A percentile compares a stretch with the other conserved stretches of the same genome.
These are phyloP conservation scores for Podarcis muralis DNA, from an alignment of 2,113 vertebrate species.

Conservation along the genomic window DNA sequence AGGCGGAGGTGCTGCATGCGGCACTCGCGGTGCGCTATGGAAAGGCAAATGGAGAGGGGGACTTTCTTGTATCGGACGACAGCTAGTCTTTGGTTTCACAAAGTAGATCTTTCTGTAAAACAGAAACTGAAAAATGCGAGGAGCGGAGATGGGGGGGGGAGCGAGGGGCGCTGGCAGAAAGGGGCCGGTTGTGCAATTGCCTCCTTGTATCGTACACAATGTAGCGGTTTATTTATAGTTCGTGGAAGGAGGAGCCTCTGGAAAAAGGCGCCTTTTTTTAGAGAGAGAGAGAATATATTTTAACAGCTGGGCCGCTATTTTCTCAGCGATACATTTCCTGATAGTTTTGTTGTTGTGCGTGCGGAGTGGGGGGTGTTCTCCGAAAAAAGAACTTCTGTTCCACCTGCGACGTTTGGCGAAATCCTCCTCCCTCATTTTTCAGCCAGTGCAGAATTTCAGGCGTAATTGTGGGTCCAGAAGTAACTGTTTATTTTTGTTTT, in stretches of 20 bases:
- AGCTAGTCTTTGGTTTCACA: not conserved
- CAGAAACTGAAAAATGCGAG: not conserved
- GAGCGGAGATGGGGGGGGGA: no score
- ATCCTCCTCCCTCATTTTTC: not conserved
- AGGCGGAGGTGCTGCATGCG: no score
- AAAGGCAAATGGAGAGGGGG: not conserved
- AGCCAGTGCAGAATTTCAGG: not conserved
- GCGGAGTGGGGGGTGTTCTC: no score
- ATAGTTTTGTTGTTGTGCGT: not conserved
- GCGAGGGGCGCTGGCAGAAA: not conserved
- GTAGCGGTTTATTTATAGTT: slow-evolving; percentile 20
- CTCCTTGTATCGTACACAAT: not conserved
- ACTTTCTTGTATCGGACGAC: not conserved
- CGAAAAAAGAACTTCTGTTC: not conserved
- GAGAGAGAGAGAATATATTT: not conserved
- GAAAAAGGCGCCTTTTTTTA: no score
- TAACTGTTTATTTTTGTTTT: not conserved
- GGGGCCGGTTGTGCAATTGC: not conserved
- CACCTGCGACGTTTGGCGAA: not conserved
- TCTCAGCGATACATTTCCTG: not conserved
- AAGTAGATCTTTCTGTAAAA: not conserved
- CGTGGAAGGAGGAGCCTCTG: not conserved
- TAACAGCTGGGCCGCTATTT: not conserved
- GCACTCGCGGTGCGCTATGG: no score
- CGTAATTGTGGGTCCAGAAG: not conserved